phyloP scores from a whole-genome alignment of 2,888 invertebrate species.

The Cinara cedri region DNA sequence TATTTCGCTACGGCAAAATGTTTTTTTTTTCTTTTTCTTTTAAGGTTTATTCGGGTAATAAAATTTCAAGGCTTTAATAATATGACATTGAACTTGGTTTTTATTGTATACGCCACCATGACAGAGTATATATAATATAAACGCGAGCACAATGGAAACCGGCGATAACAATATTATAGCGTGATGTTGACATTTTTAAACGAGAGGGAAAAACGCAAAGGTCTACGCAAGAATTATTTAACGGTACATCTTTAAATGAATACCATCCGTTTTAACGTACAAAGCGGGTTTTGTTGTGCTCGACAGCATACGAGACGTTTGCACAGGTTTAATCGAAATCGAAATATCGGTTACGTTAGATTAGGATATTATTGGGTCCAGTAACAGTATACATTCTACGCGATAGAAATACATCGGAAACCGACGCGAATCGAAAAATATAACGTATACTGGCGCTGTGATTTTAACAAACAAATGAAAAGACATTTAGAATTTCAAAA shows the following conservation, averaged over 20 bases:
- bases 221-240: background rate
- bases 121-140: background rate
- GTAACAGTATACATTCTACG: no score
- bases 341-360: no score
- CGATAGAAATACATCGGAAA: no score
- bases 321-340: no score
- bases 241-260: background rate
- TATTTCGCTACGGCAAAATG: background rate
- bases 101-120: conserved; percentile 2
- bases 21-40: background rate
- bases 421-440: no score
- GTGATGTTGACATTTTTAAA: conserved; percentile 21
- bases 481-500: no score
- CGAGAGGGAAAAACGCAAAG: background rate
- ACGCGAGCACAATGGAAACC: background rate
- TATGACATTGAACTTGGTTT: conserved; percentile 35
- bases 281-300: no score
- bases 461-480: no score
- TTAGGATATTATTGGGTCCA: no score
- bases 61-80: background rate
- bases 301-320: no score
- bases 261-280: no score
- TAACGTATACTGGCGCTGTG: no score
- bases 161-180: background rate
- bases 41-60: background rate